Conservation (phyloP, 2,888 invertebrate species). For the Meandrusa payeni region DNA sequence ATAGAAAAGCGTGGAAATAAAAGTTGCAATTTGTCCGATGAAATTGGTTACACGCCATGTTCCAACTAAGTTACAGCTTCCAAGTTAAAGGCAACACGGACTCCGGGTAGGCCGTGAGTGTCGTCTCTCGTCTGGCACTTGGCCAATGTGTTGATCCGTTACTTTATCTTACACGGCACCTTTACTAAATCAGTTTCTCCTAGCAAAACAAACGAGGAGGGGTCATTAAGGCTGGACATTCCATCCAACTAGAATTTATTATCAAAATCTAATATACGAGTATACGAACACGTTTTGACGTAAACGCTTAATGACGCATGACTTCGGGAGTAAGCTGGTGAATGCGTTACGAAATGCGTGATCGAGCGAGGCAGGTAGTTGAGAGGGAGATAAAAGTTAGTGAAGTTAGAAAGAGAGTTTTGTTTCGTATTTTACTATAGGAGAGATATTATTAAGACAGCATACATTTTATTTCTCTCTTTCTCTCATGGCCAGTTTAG, state of each 20-base stretch:
- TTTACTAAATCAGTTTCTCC: conserved; percentile 52
- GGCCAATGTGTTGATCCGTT: conserved; percentile 30
- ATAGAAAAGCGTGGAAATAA: conserved; percentile 5
- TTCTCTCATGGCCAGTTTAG: no score
- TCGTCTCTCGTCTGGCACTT: conserved; percentile 28
- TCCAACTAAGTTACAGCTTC: conserved; percentile 13
- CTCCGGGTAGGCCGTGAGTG: conserved; percentile 24
- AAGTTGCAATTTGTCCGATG: conserved; percentile 18
- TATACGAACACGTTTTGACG: no score
- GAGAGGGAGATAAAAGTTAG: no score
- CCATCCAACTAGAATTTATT: conserved; percentile 1
- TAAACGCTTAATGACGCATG: no score
- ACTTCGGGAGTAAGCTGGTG: no score
- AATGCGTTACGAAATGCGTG: no score
- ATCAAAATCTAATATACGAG: no score
- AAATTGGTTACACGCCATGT: conserved; percentile 14
- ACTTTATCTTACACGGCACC: conserved; percentile 32
- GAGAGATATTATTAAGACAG: no score
- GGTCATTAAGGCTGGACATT: conserved; percentile 39
- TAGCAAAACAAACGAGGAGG: conserved; percentile 47
- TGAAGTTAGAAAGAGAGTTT: no score
- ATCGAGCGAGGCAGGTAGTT: no score
- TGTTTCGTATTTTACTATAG: no score
- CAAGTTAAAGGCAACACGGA: conserved; percentile 10
- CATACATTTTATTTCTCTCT: no score